Conservation (phyloP, 1,140 invertebrate genomes). For the Scylla paramamosain region DNA sequence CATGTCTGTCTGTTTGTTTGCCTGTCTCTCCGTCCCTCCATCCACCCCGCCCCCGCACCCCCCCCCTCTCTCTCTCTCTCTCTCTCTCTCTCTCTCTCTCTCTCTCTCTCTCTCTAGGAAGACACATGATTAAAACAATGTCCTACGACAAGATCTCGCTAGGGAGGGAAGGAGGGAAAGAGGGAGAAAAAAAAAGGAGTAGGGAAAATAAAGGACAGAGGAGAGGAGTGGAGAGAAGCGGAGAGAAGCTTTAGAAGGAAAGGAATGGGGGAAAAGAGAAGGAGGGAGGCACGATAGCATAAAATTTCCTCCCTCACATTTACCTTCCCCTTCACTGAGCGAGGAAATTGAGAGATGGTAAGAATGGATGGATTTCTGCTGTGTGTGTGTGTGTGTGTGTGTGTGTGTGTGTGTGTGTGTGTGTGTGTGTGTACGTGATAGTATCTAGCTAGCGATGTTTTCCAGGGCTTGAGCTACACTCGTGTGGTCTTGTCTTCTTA, state of each 20-base stretch:
- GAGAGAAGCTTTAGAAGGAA: neutral
- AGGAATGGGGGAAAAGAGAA: neutral
- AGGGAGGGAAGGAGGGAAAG: neutral
- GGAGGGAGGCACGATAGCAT: neutral
- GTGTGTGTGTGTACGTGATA: neutral
- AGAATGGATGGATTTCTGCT: neutral
- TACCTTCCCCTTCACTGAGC: neutral
- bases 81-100: slow-evolving; percentile 16
- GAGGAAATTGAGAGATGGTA: neutral
- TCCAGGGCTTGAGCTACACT: too few species aligned
- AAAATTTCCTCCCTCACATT: neutral
- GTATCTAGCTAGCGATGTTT: too few species aligned
- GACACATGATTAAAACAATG: neutral
- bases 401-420: slow-evolving; percentile 20
- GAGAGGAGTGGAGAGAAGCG: neutral
- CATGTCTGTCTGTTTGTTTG: neutral
- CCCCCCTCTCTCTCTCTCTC: neutral
- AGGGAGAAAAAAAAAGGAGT: neutral
- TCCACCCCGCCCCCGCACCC: neutral
- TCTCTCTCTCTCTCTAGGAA: neutral
- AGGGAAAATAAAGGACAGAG: neutral
- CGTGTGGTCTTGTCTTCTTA: too few species aligned
- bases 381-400: neutral
- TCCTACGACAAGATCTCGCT: neutral
- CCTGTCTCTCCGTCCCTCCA: neutral